Base-by-base conservation (phyloP, 1,140 invertebrate genomes). In the Protaetia brevitarsis region DNA sequence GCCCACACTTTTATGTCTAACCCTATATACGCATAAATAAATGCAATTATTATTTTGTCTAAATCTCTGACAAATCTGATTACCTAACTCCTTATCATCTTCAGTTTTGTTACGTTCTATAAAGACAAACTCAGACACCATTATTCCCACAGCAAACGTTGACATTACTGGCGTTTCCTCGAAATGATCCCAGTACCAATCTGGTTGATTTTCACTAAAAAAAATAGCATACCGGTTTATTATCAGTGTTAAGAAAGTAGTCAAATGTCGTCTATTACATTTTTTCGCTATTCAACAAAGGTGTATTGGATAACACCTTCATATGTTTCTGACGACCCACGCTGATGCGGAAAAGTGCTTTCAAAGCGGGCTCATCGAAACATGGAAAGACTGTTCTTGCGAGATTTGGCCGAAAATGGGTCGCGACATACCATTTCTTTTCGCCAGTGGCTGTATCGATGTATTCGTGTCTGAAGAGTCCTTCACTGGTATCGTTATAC, bases 351-450 rank as follows among this genome's bases (percentile, higher is more conserved):
- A 90, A 88, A 1, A 85, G 86, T 0, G 86, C 85, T 80, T 97
- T 97, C 68, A 91, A 86, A 1, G 79, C 84, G 0, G 95, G 94
- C 74, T 97, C 93, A 77, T 98, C 95, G 78, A 96, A 95, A 75
- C 94, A 96, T 0, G 96, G 96, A 77, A 97, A 97, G 58, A 94
- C 84, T 28, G 86, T 84, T 21, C 93, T 82, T 0, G 94, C 94
- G 76, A 93, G 87, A 64, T 90, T 91, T 0, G 92, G 87, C 65
- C 92, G 86, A 64, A 97, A 82, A 73, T 94, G 88, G 1, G 92
- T 91, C 0, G 86, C 89, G 1, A 89, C 67, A 64, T 72, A 77
- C 80, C 79, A 83, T 78, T 85, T 84, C 68, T 79, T 73, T 8
- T 80, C 74, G 13, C 83, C 81, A 0, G 78, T 79, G 1, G 76